Conservation (phyloP, 2,888 invertebrate genomes). For the Monoplex corrugatus region DNA sequence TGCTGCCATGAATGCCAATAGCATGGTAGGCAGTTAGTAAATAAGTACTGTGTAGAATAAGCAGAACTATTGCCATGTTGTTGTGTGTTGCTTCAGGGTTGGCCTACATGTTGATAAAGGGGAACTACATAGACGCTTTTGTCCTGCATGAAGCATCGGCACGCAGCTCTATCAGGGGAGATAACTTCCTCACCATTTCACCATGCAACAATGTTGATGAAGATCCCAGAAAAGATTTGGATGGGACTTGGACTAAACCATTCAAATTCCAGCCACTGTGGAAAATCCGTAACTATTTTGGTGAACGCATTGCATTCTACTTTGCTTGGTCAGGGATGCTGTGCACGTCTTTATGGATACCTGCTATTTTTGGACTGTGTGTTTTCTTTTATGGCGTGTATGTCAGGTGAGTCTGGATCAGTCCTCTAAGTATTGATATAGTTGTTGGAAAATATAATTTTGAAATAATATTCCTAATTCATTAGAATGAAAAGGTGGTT, state of each 20-base stretch:
- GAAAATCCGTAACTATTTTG: conserved; percentile 82
- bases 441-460: too few species aligned
- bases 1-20: too few species aligned
- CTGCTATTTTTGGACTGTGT: conserved; percentile 80
- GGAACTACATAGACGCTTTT: conserved; percentile 79
- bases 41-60: too few species aligned
- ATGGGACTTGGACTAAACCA: conserved; percentile 76
- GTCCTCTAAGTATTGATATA: too few species aligned
- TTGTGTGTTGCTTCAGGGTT: conserved; percentile 71
- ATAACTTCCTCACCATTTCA: conserved; percentile 58
- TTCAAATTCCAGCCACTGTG: conserved; percentile 81
- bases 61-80: not conserved
- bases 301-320: conserved; percentile 82
- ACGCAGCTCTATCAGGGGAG: conserved; percentile 64
- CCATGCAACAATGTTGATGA: too few species aligned
- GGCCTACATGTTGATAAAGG: conserved; percentile 79
- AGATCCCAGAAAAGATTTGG: conserved; percentile 60
- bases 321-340: conserved; percentile 83
- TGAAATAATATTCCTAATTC: too few species aligned
- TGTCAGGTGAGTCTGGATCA: conserved; percentile 75
- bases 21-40: too few species aligned
- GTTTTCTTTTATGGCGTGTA: conserved; percentile 81
- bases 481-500: too few species aligned
- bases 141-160: conserved; percentile 81
- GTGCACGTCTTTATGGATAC: conserved; percentile 81